phyloP scores from a whole-genome alignment of 2,888 invertebrate species.

The Sesia apiformis region DNA sequence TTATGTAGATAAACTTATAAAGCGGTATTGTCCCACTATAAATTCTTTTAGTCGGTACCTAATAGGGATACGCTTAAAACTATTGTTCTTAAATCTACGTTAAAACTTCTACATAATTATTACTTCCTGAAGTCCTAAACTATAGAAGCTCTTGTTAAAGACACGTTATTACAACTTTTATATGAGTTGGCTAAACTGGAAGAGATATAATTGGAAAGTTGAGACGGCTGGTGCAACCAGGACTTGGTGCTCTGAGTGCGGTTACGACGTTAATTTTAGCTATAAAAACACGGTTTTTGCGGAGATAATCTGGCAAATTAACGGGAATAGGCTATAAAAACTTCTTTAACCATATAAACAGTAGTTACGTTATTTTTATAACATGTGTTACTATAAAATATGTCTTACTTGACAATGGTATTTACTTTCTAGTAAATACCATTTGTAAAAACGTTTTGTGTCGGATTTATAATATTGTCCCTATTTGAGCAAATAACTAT shows the following conservation, averaged over 20 bases:
- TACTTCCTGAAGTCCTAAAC: slow-evolving; percentile 8
- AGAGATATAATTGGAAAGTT: slow-evolving; percentile 68
- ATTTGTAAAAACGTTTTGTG: too few species aligned
- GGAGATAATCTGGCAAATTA: slow-evolving; percentile 15
- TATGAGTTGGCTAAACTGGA: slow-evolving; percentile 59
- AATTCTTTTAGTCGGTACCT: too few species aligned
- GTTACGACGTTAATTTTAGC: slow-evolving; percentile 45
- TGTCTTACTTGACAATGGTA: too few species aligned
- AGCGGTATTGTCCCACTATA: neutral
- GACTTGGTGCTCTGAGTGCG: slow-evolving; percentile 25
- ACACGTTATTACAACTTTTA: slow-evolving; percentile 58
- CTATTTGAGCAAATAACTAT: too few species aligned
- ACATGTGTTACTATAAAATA: too few species aligned
- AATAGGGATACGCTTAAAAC: too few species aligned
- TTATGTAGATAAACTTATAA: neutral
- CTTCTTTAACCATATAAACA: neutral
- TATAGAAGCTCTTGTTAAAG: slow-evolving; percentile 24
- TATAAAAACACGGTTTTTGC: slow-evolving; percentile 34
- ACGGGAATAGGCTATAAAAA: neutral
- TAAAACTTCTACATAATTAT: slow-evolving; percentile 13
- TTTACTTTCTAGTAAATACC: too few species aligned
- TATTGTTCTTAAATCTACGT: neutral
- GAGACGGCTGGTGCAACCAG: slow-evolving; percentile 40
- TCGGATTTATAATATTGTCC: too few species aligned
- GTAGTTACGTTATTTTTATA: neutral